A percentile compares a stretch with the other conserved stretches of the same genome.
Conservation (phyloP, 1,140 invertebrate genomes). For the Sipha flava region DNA sequence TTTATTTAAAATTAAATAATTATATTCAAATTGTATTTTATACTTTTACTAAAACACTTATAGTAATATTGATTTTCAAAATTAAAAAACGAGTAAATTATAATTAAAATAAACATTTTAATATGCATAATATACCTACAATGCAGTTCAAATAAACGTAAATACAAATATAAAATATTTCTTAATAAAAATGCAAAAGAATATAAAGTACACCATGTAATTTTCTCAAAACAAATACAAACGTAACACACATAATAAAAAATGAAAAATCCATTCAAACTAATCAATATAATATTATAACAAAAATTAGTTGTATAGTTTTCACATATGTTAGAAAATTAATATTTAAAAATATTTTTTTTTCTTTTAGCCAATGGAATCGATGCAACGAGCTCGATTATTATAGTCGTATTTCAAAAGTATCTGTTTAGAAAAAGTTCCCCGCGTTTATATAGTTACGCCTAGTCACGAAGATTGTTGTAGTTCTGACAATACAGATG, state of each 20-base stretch:
- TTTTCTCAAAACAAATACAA: too few relatives aligned
- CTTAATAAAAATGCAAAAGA: too few relatives aligned
- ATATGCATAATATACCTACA: too few relatives aligned
- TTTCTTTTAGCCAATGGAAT: background rate
- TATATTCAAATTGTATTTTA: too few relatives aligned
- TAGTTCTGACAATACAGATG: conserved; percentile 1
- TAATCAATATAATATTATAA: background rate
- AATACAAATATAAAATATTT: too few relatives aligned
- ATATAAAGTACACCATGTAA: too few relatives aligned
- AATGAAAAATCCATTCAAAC: background rate
- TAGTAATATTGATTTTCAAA: too few relatives aligned
- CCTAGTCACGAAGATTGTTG: conserved; percentile 19
- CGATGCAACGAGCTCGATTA: conserved; percentile 16
- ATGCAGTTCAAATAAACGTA: too few relatives aligned
- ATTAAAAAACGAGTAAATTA: too few relatives aligned
- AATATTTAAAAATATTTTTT: background rate
- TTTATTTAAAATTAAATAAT: too few relatives aligned
- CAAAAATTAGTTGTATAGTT: background rate
- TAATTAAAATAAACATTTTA: too few relatives aligned
- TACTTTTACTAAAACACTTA: too few relatives aligned
- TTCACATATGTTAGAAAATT: background rate
- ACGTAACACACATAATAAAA: background rate
- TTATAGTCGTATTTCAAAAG: conserved; percentile 14
- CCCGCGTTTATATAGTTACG: conserved; percentile 7
- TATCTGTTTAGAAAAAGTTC: conserved; percentile 8